phyloP scores from a whole-genome alignment of 2,888 invertebrate genomes.

The Busseola fusca region DNA sequence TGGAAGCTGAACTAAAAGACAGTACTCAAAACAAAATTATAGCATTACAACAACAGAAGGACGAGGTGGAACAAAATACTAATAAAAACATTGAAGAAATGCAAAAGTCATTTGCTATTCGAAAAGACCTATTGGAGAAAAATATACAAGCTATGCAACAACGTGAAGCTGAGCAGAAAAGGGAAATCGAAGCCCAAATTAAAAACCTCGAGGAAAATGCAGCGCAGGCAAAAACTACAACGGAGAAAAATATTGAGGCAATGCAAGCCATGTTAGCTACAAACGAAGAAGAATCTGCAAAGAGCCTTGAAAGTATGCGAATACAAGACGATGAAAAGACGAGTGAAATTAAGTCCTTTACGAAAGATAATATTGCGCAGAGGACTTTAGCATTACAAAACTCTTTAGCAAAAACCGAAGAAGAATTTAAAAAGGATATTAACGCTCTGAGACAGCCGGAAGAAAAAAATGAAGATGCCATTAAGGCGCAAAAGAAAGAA shows the following conservation, averaged over 20 bases:
- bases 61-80: conserved; percentile 5
- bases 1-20: conserved; percentile 1
- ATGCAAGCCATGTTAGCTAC: conserved; percentile 13
- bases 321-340: neutral
- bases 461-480: conserved; percentile 8
- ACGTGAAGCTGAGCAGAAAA: conserved; percentile 7
- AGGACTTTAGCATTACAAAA: conserved; percentile 20
- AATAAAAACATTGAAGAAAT: conserved; percentile 11
- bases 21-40: neutral
- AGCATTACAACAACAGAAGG: neutral
- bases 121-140: neutral
- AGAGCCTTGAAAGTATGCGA: conserved; percentile 9
- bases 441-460: conserved; percentile 13
- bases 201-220: conserved; percentile 9
- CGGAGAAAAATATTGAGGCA: conserved; percentile 4
- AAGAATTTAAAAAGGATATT: conserved; percentile 24
- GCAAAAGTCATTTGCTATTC: neutral
- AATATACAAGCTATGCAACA: conserved; percentile 19
- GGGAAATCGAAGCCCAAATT: conserved; percentile 2
- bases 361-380: neutral
- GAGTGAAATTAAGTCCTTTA: neutral
- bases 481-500: conserved; percentile 23
- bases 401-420: neutral
- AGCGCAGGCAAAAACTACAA: neutral
- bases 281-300: conserved; percentile 17